phyloP scores from a whole-genome alignment of 2,113 vertebrate genomes.

The Asarcornis scutulata region DNA sequence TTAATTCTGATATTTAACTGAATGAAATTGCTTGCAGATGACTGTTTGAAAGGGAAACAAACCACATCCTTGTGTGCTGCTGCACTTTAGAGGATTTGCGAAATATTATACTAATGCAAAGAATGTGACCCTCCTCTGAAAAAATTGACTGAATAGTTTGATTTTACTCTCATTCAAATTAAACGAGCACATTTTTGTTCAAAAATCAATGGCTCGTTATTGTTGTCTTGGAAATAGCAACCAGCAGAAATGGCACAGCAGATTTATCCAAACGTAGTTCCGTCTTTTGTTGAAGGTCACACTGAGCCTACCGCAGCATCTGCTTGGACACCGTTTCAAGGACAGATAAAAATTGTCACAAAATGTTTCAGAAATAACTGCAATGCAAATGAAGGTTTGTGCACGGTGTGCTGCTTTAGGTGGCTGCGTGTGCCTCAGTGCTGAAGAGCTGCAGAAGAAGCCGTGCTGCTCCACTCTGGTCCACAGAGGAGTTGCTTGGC shows the following conservation, averaged over 20 bases:
- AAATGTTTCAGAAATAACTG: background rate
- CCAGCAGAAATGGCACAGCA: constrained; percentile 14
- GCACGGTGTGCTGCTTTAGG: background rate
- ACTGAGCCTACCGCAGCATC: background rate
- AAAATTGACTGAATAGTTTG: background rate
- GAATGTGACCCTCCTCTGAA: background rate
- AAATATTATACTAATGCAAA: constrained; percentile 34
- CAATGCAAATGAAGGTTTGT: background rate
- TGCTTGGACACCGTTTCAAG: background rate
- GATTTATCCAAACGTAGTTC: background rate
- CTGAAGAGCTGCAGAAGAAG: background rate
- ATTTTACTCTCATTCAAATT: constrained; percentile 36
- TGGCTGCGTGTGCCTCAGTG: background rate
- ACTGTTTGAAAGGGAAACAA: constrained; percentile 65
- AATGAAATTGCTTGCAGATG: constrained; percentile 81
- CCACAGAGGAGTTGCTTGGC: fast-evolving
- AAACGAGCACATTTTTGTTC: background rate
- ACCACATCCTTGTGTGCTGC: constrained; percentile 70
- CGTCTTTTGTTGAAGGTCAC: background rate
- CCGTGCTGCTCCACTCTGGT: background rate
- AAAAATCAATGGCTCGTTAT: background rate
- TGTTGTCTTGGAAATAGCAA: background rate
- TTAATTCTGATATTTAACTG: constrained; percentile 81
- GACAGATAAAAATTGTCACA: background rate
- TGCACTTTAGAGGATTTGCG: background rate